These are phyloP conservation scores for Tichodroma muraria DNA, from an alignment of 2,113 vertebrate genomes.

Conservation along the genomic window DNA sequence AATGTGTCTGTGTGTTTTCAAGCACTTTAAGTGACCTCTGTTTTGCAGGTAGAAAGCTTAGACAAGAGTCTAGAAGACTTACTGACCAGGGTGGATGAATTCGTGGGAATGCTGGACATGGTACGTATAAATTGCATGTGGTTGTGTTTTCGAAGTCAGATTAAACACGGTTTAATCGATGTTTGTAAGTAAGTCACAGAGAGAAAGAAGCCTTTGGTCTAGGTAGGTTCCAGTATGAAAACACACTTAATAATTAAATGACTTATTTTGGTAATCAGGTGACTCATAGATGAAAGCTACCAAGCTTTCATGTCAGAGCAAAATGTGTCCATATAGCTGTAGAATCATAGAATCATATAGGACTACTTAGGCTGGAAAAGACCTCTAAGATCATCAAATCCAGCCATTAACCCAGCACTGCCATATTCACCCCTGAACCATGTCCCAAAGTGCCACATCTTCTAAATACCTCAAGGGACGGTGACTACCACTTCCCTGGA, in stretches of 20 bases:
- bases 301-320: background rate
- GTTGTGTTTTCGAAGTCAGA: background rate
- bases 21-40: background rate
- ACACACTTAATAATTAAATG: background rate
- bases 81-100: constrained; percentile 91
- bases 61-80: constrained; percentile 89
- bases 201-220: background rate
- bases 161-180: background rate
- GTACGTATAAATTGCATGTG: constrained; percentile 39
- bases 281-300: background rate
- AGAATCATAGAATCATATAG: no score
- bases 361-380: background rate
- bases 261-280: background rate
- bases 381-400: background rate
- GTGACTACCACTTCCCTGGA: background rate
- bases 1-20: no score
- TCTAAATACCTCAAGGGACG: background rate
- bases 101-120: constrained; percentile 95
- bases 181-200: no score
- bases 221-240: background rate
- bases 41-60: constrained; percentile 76
- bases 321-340: background rate
- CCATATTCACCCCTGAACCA: background rate
- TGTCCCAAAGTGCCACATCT: background rate
- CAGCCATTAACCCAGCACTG: background rate